These are phyloP conservation scores for Zygogramma bicolorata DNA, from an alignment of 2,888 invertebrate genomes.

Conservation along the genomic window DNA sequence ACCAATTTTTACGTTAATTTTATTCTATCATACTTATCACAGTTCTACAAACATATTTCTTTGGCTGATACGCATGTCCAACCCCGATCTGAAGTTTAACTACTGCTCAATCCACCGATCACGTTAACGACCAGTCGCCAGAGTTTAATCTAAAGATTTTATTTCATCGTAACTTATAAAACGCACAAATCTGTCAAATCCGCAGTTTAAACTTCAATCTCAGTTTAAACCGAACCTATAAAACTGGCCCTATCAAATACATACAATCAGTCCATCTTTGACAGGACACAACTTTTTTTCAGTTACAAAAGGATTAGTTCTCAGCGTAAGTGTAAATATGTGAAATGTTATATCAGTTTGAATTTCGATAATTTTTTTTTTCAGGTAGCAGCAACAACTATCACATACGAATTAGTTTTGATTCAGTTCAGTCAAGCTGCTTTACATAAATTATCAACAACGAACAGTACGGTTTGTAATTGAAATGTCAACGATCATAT, in stretches of 20 bases:
- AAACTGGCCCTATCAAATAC: conserved; percentile 53
- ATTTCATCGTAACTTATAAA: too few relatives aligned
- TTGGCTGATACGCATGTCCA: too few relatives aligned
- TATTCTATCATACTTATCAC: too few relatives aligned
- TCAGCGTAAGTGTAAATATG: conserved; percentile 54
- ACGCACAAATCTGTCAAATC: too few relatives aligned
- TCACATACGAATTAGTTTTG: conserved; percentile 54
- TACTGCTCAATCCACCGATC: too few relatives aligned
- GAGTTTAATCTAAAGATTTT: too few relatives aligned
- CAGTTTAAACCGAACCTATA: too few relatives aligned
- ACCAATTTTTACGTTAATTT: too few relatives aligned
- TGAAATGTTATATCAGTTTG: not conserved
- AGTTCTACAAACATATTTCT: too few relatives aligned
- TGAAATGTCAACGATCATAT: not conserved
- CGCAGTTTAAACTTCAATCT: too few relatives aligned
- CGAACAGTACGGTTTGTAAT: not conserved
- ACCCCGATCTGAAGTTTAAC: too few relatives aligned
- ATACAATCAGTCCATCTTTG: conserved; percentile 48
- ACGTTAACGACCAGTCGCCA: too few relatives aligned
- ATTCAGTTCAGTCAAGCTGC: conserved; percentile 51
- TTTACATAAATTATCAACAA: conserved; percentile 4
- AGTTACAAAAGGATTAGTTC: conserved; percentile 53
- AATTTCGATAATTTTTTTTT: not conserved
- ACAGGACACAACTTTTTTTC: conserved; percentile 54
- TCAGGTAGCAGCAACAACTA: conserved; percentile 54